Evolutionary conservation across 2,888 invertebrate species (phyloP).

Genomic region (Pollenia angustigena): DNA sequence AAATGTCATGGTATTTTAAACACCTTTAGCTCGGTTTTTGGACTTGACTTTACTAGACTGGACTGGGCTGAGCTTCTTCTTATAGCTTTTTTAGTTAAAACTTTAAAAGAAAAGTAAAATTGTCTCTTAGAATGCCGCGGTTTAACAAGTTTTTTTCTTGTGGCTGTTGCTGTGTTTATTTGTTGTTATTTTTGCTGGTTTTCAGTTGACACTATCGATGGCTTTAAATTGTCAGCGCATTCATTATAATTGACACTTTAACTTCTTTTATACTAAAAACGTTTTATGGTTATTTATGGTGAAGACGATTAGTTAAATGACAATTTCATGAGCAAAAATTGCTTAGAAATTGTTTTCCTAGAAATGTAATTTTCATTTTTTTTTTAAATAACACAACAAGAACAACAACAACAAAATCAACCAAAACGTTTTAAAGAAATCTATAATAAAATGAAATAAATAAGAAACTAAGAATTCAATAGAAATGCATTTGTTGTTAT

Average conservation of each 20-base stretch:
- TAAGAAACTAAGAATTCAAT: slow-evolving; percentile 45
- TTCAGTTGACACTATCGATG: slow-evolving; percentile 73
- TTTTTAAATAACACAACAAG: slow-evolving; percentile 43
- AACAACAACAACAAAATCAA: slow-evolving; percentile 1
- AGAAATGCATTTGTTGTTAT: slow-evolving; percentile 45
- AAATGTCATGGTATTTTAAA: slow-evolving; percentile 73
- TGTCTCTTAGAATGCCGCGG: slow-evolving; percentile 65
- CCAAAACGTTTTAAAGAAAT: slow-evolving; percentile 34
- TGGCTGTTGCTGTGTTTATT: background rate
- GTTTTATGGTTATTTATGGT: slow-evolving; percentile 73
- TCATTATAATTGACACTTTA: slow-evolving; percentile 76
- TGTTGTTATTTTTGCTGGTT: slow-evolving; percentile 52
- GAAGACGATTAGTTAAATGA: slow-evolving; percentile 73
- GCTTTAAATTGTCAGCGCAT: slow-evolving; percentile 76
- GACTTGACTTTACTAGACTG: slow-evolving; percentile 42
- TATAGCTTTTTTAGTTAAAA: slow-evolving; percentile 34
- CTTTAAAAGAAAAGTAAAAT: slow-evolving; percentile 58
- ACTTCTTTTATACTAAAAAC: slow-evolving; percentile 71
- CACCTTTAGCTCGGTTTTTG: slow-evolving; percentile 69
- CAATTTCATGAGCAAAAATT: slow-evolving; percentile 73
- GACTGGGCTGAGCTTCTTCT: slow-evolving; percentile 34
- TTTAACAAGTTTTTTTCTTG: slow-evolving; percentile 50
- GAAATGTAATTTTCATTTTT: slow-evolving; percentile 71
- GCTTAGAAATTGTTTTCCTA: slow-evolving; percentile 72
- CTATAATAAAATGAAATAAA: slow-evolving; percentile 55